phyloP scores from a whole-genome alignment of 1,140 invertebrate species.

The Dendrolimus punctatus region DNA sequence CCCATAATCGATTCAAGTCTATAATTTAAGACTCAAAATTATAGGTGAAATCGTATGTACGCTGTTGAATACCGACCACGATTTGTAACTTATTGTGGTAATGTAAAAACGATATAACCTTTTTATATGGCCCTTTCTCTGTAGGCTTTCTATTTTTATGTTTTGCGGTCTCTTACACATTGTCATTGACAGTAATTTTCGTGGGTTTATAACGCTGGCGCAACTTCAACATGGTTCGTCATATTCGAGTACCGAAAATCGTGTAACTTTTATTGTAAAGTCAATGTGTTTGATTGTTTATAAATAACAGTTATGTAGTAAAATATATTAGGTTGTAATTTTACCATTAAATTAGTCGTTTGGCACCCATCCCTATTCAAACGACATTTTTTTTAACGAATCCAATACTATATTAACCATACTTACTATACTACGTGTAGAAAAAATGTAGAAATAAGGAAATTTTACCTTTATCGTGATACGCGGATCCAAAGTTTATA shows the following conservation, averaged over 20 bases:
- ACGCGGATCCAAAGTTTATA: too few species aligned
- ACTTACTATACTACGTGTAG: too few species aligned
- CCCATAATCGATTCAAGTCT: constrained; percentile 11
- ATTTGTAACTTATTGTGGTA: constrained; percentile 40
- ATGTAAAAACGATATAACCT: constrained; percentile 37
- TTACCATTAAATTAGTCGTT: too few species aligned
- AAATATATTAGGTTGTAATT: too few species aligned
- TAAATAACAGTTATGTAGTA: too few species aligned
- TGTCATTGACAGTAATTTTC: constrained; percentile 4
- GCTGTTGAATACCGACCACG: constrained; percentile 19
- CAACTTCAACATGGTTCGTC: background rate
- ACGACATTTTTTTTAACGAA: too few species aligned
- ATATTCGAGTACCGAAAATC: too few species aligned
- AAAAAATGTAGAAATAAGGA: too few species aligned
- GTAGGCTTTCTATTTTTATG: constrained; percentile 44
- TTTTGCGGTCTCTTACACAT: constrained; percentile 19
- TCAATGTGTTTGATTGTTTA: background rate
- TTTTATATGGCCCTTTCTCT: constrained; percentile 48
- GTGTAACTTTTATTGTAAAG: background rate
- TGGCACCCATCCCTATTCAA: too few species aligned
- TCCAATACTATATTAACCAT: too few species aligned
- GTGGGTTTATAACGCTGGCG: background rate
- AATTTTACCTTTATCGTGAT: too few species aligned
- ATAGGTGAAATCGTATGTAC: constrained; percentile 46
- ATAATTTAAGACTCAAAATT: constrained; percentile 32